These are phyloP conservation scores for Cephonodes hylas DNA, from an alignment of 2,888 invertebrate species.

Conservation along the genomic window DNA sequence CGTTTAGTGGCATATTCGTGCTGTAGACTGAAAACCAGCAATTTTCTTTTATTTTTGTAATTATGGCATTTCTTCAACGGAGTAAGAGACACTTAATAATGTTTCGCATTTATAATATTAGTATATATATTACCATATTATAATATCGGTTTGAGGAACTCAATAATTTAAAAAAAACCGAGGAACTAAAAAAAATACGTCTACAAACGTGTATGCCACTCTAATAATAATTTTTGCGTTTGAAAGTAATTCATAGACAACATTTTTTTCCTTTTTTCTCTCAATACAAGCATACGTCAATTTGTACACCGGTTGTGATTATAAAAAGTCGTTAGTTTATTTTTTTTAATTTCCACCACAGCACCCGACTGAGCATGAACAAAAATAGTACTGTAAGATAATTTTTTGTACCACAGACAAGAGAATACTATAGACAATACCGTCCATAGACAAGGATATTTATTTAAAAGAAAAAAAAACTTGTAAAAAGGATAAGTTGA, in stretches of 20 bases:
- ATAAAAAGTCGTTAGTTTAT: constrained; percentile 17
- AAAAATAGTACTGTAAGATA: constrained; percentile 17
- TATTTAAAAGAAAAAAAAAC: constrained; percentile 63
- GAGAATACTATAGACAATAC: constrained; percentile 55
- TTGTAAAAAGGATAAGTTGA: constrained; percentile 38
- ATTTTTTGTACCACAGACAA: constrained; percentile 17
- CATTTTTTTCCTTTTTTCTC: constrained; percentile 15
- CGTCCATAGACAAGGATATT: constrained; percentile 76
- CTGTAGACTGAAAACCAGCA: background rate
- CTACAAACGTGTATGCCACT: background rate
- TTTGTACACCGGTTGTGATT: constrained; percentile 49
- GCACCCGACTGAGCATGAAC: constrained; percentile 1
- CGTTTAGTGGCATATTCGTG: background rate
- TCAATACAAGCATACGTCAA: constrained; percentile 37
- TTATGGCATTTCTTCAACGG: background rate
- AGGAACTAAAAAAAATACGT: too few species aligned
- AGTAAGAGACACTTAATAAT: too few species aligned
- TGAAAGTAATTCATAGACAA: background rate
- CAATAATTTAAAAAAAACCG: too few species aligned
- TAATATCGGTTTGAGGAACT: too few species aligned
- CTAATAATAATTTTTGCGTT: constrained; percentile 31
- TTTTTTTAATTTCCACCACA: constrained; percentile 30
- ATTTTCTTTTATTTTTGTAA: background rate
- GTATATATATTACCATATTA: too few species aligned
- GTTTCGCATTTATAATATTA: too few species aligned